Evolutionary conservation across 2,888 invertebrate genomes (phyloP).

Genomic region (Diarsia mendica): DNA sequence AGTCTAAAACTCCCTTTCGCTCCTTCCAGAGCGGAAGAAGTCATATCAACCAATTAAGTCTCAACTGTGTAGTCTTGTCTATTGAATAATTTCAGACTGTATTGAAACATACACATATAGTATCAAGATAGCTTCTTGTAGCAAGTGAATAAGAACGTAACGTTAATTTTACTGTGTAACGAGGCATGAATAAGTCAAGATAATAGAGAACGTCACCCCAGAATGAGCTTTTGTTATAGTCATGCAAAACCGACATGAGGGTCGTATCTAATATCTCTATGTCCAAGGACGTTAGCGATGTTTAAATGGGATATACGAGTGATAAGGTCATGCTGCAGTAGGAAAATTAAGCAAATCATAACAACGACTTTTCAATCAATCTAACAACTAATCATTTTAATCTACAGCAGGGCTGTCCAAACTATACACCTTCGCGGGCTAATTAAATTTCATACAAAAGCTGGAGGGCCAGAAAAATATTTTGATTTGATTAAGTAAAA

Average conservation of each 20-base stretch:
- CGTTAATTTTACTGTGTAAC: constrained; percentile 69
- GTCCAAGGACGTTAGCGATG: constrained; percentile 20
- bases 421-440: too few species aligned
- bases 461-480: too few species aligned
- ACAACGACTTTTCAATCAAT: not conserved
- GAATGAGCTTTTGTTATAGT: constrained; percentile 70
- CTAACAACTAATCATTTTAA: not conserved
- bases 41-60: too few species aligned
- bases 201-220: constrained; percentile 65
- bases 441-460: too few species aligned
- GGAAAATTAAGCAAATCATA: not conserved
- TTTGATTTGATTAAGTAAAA: too few species aligned
- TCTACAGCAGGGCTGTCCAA: too few species aligned
- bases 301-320: constrained; percentile 6
- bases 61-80: too few species aligned
- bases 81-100: constrained; percentile 28
- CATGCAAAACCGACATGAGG: constrained; percentile 67
- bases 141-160: constrained; percentile 41
- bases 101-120: constrained; percentile 6
- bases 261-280: constrained; percentile 66
- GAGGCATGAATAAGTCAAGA: constrained; percentile 73
- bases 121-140: constrained; percentile 23
- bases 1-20: too few species aligned
- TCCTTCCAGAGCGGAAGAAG: too few species aligned
- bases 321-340: not conserved